These are phyloP conservation scores for Amphilophus citrinellus DNA, from an alignment of 2,113 vertebrate genomes.

Conservation along the genomic window DNA sequence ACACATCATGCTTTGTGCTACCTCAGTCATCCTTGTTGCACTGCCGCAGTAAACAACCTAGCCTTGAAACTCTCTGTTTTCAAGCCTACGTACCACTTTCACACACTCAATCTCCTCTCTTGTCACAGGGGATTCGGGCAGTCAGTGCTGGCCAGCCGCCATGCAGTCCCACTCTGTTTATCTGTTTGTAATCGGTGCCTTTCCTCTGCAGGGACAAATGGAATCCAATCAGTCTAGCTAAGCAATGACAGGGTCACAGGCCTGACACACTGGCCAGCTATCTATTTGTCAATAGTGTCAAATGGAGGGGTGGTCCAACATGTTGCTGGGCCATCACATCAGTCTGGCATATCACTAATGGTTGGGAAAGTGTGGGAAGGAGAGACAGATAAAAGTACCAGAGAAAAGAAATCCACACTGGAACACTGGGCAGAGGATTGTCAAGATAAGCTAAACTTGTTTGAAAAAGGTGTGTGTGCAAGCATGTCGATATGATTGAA, in stretches of 20 bases:
- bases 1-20: slow-evolving; percentile 3
- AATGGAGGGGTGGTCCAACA: slow-evolving; percentile 60
- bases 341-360: slow-evolving; percentile 42
- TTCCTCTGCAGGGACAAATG: slow-evolving; percentile 71
- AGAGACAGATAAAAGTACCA: slow-evolving; percentile 15
- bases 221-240: slow-evolving; percentile 73
- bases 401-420: not conserved
- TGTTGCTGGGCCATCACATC: slow-evolving; percentile 57
- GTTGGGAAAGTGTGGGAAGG: not conserved
- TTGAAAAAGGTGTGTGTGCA: not conserved
- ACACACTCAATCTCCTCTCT: slow-evolving; percentile 66
- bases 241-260: slow-evolving; percentile 73
- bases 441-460: slow-evolving; percentile 17
- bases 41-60: slow-evolving; percentile 65
- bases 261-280: slow-evolving; percentile 56
- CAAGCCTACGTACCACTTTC: slow-evolving; percentile 64
- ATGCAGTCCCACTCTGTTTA: slow-evolving; percentile 73
- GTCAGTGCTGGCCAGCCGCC: slow-evolving; percentile 56
- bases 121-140: slow-evolving; percentile 65
- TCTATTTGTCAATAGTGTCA: slow-evolving; percentile 74
- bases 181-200: slow-evolving; percentile 76
- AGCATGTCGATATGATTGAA: not conserved
- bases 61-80: slow-evolving; percentile 67
- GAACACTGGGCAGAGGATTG: not conserved
- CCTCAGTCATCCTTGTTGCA: slow-evolving; percentile 54